Base-by-base conservation (phyloP, 1,140 invertebrate genomes). In the Lycorma delicatula region DNA sequence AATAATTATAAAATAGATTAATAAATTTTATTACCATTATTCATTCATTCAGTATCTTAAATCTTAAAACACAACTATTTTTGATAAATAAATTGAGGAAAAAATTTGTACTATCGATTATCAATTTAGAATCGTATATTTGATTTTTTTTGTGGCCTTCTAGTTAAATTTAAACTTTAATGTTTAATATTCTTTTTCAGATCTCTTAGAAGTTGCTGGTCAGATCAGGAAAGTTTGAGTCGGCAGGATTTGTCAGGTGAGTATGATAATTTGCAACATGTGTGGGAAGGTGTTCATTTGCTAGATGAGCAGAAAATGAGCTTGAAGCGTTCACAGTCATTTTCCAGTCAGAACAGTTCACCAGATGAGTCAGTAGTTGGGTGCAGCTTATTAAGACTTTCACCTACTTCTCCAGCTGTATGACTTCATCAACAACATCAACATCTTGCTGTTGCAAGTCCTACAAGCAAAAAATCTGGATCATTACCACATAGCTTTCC, bases 401-500 rank as follows among this genome's bases (percentile, higher is more conserved):
- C 63, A 3, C 80, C 80, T 1, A 81, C 74, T 0, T 70, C 72
- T n/a, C 79, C 80, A 5, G 77, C 78, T 0, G 73, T 80, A 0
- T 82, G 81, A 80, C 58, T 82, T 2, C 79, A 76, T n/a, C 78
- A 80, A 61, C 72, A 81, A 54, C 75, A 75, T 50, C 74, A 78
- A 51, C 77, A 76, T 54, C 65, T 81, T 26, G 70, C 67, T 6
- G 41, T 34, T 1, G 44, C 56, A 1, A 52, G 57, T 6, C 73
- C 74, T 0, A 72, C 67, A 3, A 72, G 70, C 2, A 76, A 76
- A 53, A 90, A 90, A 68, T 82, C 84, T 36, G 88, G 86, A 18
- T 89, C 87, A 0, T 66, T 91, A 31, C 87, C 88, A 0, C 75
- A 87, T 52, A 88, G 86, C 63, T 89, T 90, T 64, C 83, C 85